Percentiles rank a stretch among this genome's conserved stretches.
Evolutionary conservation across 2,888 invertebrate genomes (phyloP).

Genomic region (Litoditis marina): DNA sequence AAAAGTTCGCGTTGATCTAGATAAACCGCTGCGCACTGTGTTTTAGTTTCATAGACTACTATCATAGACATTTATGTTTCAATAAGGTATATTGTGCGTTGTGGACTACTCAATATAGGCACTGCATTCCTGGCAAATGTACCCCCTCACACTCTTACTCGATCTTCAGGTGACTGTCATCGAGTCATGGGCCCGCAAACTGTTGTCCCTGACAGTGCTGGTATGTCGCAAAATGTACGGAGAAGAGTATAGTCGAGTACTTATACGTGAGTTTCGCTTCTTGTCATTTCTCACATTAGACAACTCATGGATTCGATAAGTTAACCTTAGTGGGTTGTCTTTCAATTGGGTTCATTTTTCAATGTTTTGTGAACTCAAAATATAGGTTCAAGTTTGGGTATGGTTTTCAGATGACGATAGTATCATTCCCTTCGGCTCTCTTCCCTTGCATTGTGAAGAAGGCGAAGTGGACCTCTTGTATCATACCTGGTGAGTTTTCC

Average conservation of each 20-base stretch:
- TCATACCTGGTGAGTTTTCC: slow-evolving; percentile 25
- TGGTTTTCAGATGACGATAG: slow-evolving; percentile 32
- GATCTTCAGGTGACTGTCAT: slow-evolving; percentile 50
- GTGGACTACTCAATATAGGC: no score
- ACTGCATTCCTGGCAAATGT: no score
- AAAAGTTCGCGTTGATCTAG: no score
- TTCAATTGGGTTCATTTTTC: background rate
- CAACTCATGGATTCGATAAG: no score
- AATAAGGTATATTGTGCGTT: no score
- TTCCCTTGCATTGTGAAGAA: slow-evolving; percentile 30
- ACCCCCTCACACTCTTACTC: no score
- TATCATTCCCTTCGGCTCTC: slow-evolving; percentile 22
- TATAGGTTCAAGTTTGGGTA: background rate
- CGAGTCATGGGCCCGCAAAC: slow-evolving; percentile 56
- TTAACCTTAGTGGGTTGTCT: no score
- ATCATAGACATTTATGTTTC: no score
- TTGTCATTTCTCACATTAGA: background rate
- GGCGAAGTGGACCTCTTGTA: slow-evolving; percentile 33
- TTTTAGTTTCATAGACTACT: background rate
- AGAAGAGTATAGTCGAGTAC: slow-evolving; percentile 41
- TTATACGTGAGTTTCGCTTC: slow-evolving; percentile 22
- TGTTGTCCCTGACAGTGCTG: slow-evolving; percentile 49
- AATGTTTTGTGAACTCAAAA: background rate
- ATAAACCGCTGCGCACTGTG: no score
- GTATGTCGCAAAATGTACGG: slow-evolving; percentile 53